Conservation (phyloP, 2,797 vertebrate species). For the Sebastes cheni region DNA sequence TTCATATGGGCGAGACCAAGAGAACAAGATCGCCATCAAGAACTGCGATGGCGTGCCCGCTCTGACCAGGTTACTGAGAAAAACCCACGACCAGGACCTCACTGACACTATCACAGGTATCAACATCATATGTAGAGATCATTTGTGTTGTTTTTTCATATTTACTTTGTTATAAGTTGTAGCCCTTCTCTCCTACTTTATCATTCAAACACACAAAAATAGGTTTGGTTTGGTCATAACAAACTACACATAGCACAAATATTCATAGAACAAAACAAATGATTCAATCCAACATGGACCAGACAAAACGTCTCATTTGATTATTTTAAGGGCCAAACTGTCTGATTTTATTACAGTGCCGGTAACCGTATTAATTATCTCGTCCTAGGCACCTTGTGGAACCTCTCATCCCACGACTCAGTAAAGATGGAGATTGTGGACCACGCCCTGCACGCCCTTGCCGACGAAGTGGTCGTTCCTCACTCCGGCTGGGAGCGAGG, state of each 20-base stretch:
- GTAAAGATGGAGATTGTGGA: constrained; percentile 99
- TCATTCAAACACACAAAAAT: not conserved
- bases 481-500: constrained; percentile 95
- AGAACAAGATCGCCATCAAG: constrained; percentile 98
- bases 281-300: not conserved
- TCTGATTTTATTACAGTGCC: not conserved
- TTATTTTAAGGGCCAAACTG: not conserved
- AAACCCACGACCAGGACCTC: constrained; percentile 93
- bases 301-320: not conserved
- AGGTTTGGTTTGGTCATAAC: not conserved
- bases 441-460: constrained; percentile 92
- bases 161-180: not conserved
- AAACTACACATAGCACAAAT: not conserved
- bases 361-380: not conserved
- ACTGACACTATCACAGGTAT: constrained; percentile 95
- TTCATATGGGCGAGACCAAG: constrained; percentile 92
- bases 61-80: constrained; percentile 90
- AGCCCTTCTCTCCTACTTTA: not conserved
- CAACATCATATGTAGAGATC: not conserved
- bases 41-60: constrained; percentile 96
- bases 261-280: not conserved
- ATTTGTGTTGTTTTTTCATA: not conserved
- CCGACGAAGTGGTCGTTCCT: constrained; percentile 93
- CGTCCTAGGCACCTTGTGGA: constrained; percentile 92
- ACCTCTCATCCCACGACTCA: constrained; percentile 95